phyloP scores from a whole-genome alignment of 2,888 invertebrate species.

The Salpingus planirostris region DNA sequence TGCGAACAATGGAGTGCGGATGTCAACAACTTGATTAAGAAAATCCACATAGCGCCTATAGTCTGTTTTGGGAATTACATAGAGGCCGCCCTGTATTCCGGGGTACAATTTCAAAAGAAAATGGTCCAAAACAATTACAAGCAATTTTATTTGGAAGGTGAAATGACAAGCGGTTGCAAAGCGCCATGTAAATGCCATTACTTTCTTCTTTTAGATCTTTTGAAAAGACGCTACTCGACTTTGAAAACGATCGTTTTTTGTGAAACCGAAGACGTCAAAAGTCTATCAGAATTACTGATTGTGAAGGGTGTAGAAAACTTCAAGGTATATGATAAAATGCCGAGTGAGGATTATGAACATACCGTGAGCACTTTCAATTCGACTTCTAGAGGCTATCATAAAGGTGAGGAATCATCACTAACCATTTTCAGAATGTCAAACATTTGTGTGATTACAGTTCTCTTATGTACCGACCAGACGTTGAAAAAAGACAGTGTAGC shows the following conservation, averaged over 20 bases:
- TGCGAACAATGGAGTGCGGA: not conserved
- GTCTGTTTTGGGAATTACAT: not conserved
- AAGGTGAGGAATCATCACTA: no score
- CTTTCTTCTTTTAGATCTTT: conserved; percentile 4
- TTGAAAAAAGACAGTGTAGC: not conserved
- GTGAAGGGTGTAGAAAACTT: conserved; percentile 5
- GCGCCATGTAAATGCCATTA: no score
- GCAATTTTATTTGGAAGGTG: no score
- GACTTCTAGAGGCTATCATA: no score
- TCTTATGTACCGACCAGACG: conserved; percentile 3
- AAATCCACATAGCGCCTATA: not conserved
- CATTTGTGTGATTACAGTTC: conserved; percentile 6
- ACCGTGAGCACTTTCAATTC: no score
- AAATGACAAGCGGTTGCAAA: no score
- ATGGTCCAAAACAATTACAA: conserved; percentile 1
- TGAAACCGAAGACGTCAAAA: conserved; percentile 2
- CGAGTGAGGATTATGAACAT: not conserved
- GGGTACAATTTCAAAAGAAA: not conserved
- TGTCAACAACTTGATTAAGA: not conserved
- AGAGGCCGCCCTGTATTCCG: not conserved
- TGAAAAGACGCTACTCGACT: conserved; percentile 3
- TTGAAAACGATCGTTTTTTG: conserved; percentile 6
- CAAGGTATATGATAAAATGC: not conserved
- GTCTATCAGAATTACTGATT: conserved; percentile 1
- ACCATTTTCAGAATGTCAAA: no score